Evolutionary conservation across 2,113 vertebrate species (phyloP).

Genomic region (Eolophus roseicapilla): DNA sequence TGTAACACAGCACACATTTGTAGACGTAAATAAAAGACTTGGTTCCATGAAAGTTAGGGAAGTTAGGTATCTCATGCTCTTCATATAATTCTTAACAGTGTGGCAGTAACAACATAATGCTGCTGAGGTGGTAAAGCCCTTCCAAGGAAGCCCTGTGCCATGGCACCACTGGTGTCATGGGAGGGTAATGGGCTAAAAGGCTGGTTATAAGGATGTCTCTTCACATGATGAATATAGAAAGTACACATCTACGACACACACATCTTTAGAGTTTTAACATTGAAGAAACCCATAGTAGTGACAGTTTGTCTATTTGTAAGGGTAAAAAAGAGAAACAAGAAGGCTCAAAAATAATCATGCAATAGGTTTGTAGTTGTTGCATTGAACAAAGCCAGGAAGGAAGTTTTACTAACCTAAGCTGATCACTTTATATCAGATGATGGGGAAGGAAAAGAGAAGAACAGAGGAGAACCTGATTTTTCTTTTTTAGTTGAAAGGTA

Average conservation of each 20-base stretch:
- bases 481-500: not conserved
- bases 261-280: not conserved
- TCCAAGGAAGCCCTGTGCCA: not conserved
- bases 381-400: not conserved
- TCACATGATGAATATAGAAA: not conserved
- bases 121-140: not conserved
- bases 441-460: not conserved
- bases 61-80: not conserved
- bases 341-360: not conserved
- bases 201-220: not conserved
- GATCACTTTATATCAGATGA: not conserved
- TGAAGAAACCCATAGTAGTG: not conserved
- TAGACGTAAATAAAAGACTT: not conserved
- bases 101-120: not conserved
- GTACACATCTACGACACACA: accelerated
- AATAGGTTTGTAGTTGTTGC: not conserved
- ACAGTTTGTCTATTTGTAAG: not conserved
- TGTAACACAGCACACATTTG: not conserved
- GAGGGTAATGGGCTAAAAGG: not conserved
- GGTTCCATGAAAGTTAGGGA: not conserved
- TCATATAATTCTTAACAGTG: not conserved
- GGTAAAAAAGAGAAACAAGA: not conserved
- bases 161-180: not conserved
- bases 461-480: not conserved
- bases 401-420: not conserved